phyloP scores from a whole-genome alignment of 2,888 invertebrate species.

The Drosophila neonasuta region DNA sequence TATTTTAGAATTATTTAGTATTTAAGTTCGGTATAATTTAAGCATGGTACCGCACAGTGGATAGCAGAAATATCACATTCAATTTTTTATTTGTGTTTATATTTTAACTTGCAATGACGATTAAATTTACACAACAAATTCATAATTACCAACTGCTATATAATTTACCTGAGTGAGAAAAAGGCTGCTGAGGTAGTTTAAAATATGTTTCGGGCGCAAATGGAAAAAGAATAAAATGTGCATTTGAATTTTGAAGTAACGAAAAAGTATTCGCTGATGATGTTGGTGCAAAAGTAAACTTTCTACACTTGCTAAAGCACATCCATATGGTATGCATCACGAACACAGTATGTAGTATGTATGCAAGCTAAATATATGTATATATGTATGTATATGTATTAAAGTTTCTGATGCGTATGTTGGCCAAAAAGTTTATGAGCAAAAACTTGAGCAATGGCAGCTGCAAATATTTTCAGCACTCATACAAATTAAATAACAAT shows the following conservation, averaged over 20 bases:
- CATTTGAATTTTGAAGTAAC: slow-evolving; percentile 77
- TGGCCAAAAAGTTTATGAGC: slow-evolving; percentile 66
- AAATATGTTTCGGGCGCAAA: too few relatives aligned
- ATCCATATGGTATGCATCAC: slow-evolving; percentile 7
- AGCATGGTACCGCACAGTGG: too few relatives aligned
- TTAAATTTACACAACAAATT: too few relatives aligned
- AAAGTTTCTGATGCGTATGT: slow-evolving; percentile 73
- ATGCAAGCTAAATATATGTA: slow-evolving; percentile 66
- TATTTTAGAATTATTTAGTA: too few relatives aligned
- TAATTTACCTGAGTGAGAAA: too few relatives aligned
- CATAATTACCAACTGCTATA: too few relatives aligned
- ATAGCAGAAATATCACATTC: too few relatives aligned
- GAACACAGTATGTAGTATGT: background rate
- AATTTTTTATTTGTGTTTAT: too few relatives aligned
- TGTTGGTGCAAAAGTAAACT: slow-evolving; percentile 55
- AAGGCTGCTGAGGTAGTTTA: too few relatives aligned
- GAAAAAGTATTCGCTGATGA: slow-evolving; percentile 60
- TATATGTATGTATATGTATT: slow-evolving; percentile 47
- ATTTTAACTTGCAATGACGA: too few relatives aligned
- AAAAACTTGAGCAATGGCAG: slow-evolving; percentile 73
- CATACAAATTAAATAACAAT: slow-evolving; percentile 78
- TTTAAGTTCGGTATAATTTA: too few relatives aligned
- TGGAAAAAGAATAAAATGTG: slow-evolving; percentile 68
- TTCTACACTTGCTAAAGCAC: slow-evolving; percentile 24
- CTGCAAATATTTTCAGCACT: slow-evolving; percentile 78